Conservation (phyloP, 1,140 invertebrate species). For the Bombus consobrinus region DNA sequence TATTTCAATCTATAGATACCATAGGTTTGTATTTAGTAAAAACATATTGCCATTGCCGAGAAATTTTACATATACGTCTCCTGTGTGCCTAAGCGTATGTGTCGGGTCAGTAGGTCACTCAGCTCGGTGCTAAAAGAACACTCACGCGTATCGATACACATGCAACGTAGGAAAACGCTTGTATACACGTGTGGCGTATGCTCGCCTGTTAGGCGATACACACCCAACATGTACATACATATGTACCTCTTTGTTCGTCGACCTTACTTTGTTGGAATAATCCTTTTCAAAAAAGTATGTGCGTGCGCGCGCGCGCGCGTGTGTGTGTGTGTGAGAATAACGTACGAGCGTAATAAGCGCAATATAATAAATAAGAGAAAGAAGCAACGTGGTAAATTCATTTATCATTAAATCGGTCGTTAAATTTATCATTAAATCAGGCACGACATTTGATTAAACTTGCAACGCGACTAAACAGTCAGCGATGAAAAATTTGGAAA, state of each 20-base stretch:
- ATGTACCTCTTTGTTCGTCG: background rate
- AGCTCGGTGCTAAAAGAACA: slow-evolving; percentile 59
- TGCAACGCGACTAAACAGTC: background rate
- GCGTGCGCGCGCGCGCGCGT: no score
- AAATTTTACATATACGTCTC: slow-evolving; percentile 30
- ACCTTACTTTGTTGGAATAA: background rate
- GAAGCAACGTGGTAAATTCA: background rate
- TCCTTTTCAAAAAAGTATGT: background rate
- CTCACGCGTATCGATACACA: slow-evolving; percentile 46
- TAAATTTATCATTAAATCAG: no score
- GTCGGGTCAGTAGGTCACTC: slow-evolving; percentile 69
- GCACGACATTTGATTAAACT: background rate
- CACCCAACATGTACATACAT: background rate
- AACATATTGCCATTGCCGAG: slow-evolving; percentile 17
- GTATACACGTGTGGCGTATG: background rate
- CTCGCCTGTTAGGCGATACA: background rate
- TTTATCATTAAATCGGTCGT: background rate
- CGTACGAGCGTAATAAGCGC: background rate
- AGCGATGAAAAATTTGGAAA: no score
- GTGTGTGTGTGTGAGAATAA: no score
- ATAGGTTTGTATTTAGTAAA: background rate
- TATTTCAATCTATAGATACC: background rate
- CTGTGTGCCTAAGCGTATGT: slow-evolving; percentile 41
- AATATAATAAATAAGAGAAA: background rate
- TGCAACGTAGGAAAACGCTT: slow-evolving; percentile 34